These are phyloP conservation scores for Phataginus tetradactyla DNA, from an alignment of 2,797 vertebrate species.

Conservation along the genomic window DNA sequence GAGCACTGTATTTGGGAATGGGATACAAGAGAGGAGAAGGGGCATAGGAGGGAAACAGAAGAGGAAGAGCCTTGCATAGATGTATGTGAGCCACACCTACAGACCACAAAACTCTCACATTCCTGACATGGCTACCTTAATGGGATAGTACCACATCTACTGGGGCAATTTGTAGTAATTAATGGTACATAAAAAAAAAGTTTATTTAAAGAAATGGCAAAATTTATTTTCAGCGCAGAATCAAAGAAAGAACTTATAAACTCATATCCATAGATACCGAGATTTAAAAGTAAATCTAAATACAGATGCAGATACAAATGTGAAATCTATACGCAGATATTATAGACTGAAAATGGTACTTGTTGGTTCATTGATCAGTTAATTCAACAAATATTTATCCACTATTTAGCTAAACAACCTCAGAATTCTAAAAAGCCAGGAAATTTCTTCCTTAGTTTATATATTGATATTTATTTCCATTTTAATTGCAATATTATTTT, in stretches of 20 bases:
- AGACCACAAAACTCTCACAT: not conserved
- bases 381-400: not conserved
- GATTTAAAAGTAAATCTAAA: not conserved
- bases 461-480: not conserved
- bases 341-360: not conserved
- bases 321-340: not conserved
- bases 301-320: not conserved
- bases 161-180: not conserved
- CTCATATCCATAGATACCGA: not conserved
- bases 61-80: not conserved
- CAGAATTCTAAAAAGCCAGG: not conserved
- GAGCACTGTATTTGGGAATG: not conserved
- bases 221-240: not conserved
- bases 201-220: not conserved
- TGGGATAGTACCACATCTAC: not conserved
- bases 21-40: not conserved
- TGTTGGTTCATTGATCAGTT: not conserved
- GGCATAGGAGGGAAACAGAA: not conserved
- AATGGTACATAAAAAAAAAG: not conserved
- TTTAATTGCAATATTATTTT: not conserved
- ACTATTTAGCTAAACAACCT: not conserved
- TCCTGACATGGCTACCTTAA: not conserved
- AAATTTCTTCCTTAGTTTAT: not conserved
- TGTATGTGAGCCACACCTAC: not conserved
- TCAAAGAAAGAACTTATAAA: not conserved